Conservation (phyloP, 1,140 invertebrate species). For the Aphis gossypii region DNA sequence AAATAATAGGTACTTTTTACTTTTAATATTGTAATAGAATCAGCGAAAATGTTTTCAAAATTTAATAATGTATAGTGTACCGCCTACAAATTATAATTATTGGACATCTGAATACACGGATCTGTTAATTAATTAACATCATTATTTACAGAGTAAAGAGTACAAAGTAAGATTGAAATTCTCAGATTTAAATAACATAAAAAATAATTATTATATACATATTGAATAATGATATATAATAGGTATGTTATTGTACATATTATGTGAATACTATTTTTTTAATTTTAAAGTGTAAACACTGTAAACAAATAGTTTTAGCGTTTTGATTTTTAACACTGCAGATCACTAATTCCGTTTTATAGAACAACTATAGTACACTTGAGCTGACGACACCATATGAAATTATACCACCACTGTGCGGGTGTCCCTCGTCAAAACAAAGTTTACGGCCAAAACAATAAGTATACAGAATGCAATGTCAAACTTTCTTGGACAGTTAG, state of each 20-base stretch:
- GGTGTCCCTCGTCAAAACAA: conserved; percentile 39
- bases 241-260: neutral
- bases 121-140: neutral
- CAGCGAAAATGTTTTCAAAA: neutral
- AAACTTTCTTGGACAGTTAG: neutral
- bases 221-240: neutral
- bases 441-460: conserved; percentile 12
- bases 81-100: neutral
- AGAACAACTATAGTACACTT: neutral
- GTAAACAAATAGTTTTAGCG: neutral
- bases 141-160: neutral
- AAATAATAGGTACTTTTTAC: neutral
- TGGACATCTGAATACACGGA: neutral
- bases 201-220: neutral
- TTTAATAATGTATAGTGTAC: neutral
- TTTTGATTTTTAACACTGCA: neutral
- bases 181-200: neutral
- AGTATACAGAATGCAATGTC: neutral
- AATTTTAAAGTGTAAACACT: neutral
- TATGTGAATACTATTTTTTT: neutral
- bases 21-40: neutral
- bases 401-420: neutral
- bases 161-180: neutral
- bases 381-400: neutral
- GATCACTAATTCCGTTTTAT: neutral